Percentiles rank a stretch among this genome's conserved stretches.
Evolutionary conservation across 1,140 invertebrate species (phyloP).

Genomic region (Euschistus heros): DNA sequence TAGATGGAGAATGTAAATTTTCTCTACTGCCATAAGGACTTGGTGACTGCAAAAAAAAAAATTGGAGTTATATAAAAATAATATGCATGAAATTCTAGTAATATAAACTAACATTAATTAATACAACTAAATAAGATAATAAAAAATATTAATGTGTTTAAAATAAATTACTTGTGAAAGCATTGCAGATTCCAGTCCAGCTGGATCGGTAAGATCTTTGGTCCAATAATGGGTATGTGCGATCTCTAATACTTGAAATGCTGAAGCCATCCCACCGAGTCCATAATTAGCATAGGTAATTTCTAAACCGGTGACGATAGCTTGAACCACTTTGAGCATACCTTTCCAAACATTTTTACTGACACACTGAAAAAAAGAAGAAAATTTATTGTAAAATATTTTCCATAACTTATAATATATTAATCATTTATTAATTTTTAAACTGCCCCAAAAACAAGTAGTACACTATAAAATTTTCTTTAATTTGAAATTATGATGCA

Average conservation of each 20-base stretch:
- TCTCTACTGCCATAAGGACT: slow-evolving; percentile 68
- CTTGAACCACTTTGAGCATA: slow-evolving; percentile 84
- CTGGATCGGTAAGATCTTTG: slow-evolving; percentile 58
- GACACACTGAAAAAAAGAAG: slow-evolving; percentile 54
- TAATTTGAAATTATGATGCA: too few species aligned
- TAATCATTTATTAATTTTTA: too few species aligned
- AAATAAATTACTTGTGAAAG: slow-evolving; percentile 40
- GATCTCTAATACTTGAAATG: slow-evolving; percentile 93
- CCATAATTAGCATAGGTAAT: slow-evolving; percentile 88
- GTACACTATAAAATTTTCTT: too few species aligned
- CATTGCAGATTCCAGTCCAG: slow-evolving; percentile 39
- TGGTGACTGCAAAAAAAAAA: slow-evolving; percentile 40
- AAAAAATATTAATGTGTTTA: too few species aligned
- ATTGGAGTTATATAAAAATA: background rate
- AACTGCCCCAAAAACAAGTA: too few species aligned
- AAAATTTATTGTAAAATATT: background rate
- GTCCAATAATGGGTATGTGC: slow-evolving; percentile 98
- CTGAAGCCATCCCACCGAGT: slow-evolving; percentile 92
- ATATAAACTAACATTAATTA: too few species aligned
- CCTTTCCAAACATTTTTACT: slow-evolving; percentile 89
- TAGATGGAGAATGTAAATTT: slow-evolving; percentile 53
- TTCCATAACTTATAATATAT: too few species aligned
- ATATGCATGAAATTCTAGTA: too few species aligned
- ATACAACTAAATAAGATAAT: too few species aligned
- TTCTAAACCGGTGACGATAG: slow-evolving; percentile 81